Percentiles rank a stretch among this genome's conserved stretches.
Evolutionary conservation across 2,888 invertebrate genomes (phyloP).

Genomic region (Macrosoma leucophasiata): DNA sequence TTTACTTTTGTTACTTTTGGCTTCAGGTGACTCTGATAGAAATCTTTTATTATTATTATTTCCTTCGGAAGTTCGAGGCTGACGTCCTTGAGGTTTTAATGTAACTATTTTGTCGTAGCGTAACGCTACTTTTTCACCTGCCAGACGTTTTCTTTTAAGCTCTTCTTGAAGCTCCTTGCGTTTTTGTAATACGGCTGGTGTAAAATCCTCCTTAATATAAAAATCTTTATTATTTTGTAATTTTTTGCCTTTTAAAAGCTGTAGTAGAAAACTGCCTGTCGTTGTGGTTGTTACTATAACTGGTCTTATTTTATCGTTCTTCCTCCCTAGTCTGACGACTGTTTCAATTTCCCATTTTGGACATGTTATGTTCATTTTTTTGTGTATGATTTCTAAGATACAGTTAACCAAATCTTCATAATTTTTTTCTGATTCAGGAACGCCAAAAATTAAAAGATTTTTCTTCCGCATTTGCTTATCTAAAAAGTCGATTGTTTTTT

Average conservation of each 20-base stretch:
- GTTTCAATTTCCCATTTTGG: slow-evolving; percentile 16
- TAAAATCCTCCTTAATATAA: slow-evolving; percentile 23
- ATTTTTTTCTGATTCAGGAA: slow-evolving; percentile 20
- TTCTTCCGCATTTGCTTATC: slow-evolving; percentile 23
- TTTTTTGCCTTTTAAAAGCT: slow-evolving; percentile 22
- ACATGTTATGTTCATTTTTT: slow-evolving; percentile 11
- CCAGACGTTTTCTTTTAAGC: slow-evolving; percentile 13
- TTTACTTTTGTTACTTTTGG: neutral
- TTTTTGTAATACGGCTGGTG: slow-evolving; percentile 22
- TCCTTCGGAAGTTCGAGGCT: neutral
- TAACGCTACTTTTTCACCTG: slow-evolving; percentile 19
- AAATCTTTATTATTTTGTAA: slow-evolving; percentile 8
- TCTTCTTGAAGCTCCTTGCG: slow-evolving; percentile 23
- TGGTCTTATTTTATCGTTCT: slow-evolving; percentile 13
- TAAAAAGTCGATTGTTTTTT: slow-evolving; percentile 23
- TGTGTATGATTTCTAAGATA: slow-evolving; percentile 14
- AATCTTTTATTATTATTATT: slow-evolving; percentile 4
- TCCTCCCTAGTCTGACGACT: slow-evolving; percentile 11
- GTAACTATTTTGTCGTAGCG: slow-evolving; percentile 20
- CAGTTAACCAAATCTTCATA: slow-evolving; percentile 11
- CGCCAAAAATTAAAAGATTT: slow-evolving; percentile 27
- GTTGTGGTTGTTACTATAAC: slow-evolving; percentile 17
- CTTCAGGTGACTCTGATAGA: slow-evolving; percentile 15
- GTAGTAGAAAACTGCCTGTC: slow-evolving; percentile 19
- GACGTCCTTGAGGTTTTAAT: slow-evolving; percentile 7